These are phyloP conservation scores for Vipera latastei DNA, from an alignment of 2,797 vertebrate species.

Conservation along the genomic window DNA sequence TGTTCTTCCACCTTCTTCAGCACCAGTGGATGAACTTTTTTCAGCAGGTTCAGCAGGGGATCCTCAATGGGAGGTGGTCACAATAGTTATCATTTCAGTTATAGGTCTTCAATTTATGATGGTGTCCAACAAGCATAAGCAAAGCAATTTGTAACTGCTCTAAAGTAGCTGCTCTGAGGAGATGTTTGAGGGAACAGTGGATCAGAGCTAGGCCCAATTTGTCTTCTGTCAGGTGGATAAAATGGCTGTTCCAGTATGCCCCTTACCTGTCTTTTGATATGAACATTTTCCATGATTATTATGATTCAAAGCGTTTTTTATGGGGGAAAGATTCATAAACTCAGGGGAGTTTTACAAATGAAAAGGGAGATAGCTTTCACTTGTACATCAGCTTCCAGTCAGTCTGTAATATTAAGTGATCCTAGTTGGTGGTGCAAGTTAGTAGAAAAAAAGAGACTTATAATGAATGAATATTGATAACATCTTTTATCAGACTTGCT, in stretches of 20 bases:
- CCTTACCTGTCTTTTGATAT: neutral
- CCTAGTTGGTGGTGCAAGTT: neutral
- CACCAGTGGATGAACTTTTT: neutral
- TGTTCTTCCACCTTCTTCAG: neutral
- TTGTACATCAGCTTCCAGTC: neutral
- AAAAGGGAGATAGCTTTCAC: neutral
- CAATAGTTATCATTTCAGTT: neutral
- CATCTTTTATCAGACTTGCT: neutral
- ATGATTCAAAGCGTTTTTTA: neutral
- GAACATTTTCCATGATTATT: neutral
- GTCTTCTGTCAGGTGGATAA: neutral
- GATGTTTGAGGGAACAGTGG: neutral
- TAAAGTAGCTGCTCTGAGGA: neutral
- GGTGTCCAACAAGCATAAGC: neutral
- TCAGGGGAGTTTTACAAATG: too few relatives aligned
- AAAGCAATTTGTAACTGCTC: neutral
- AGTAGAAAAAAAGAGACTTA: neutral
- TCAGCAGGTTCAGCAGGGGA: neutral
- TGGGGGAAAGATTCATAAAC: neutral
- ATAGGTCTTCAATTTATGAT: neutral
- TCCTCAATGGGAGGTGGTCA: neutral
- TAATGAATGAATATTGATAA: neutral
- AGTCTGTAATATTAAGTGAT: too few relatives aligned
- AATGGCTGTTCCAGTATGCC: neutral
- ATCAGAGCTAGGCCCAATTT: neutral